Evolutionary conservation across 2,888 invertebrate species (phyloP), one percentile per base, ranked within the genome.

Genomic region (Cinara cedri): DNA sequence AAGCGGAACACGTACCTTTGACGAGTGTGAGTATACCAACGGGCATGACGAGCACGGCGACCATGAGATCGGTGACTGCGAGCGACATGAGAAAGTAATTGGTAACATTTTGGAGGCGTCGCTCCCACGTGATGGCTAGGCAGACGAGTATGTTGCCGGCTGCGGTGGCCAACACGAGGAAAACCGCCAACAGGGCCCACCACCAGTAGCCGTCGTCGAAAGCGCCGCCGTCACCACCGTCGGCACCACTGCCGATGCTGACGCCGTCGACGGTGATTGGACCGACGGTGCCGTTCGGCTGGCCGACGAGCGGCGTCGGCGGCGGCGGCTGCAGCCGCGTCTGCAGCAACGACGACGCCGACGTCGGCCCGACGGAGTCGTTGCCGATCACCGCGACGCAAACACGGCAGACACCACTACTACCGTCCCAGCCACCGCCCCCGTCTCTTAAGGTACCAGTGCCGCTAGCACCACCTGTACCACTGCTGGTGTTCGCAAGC

Each of bases 41-140:
- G 1, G 98, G 98, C 98, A 98, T 98, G 82, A 98, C 98, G 83
- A 97, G 88, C 34, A 96, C 90, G 62, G 96, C 96, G 1, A 98
- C 97, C 88, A 98, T 91, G 70, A 97, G 89, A 87, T 98, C 98
- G 16, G 97, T 97, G 83, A 97, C 93, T 75, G 97, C 97, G 85
- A 98, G 87, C 8, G 97, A 97, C 91, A 97, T 93, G 84, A 98
- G 89, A 85, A 98, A 98, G 86, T 97, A 97, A 87, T 98, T 98
- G 84, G 97, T 98, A 81, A 97, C 96, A 88, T 96, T 98, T 87
- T 98, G 97, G 81, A 98, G 88, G 19, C 96, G 89, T 80, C 94
- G 90, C 86, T 98, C 97, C 90, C 94, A 91, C 82, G 92, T 91
- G 84, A 98, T 96, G 34, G 98, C 97, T 83, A 97, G 87, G 84